A percentile compares a stretch with the other conserved stretches of the same genome.
These are phyloP conservation scores for Amblyopsis rosae DNA, from an alignment of 2,113 vertebrate species.

Conservation along the genomic window DNA sequence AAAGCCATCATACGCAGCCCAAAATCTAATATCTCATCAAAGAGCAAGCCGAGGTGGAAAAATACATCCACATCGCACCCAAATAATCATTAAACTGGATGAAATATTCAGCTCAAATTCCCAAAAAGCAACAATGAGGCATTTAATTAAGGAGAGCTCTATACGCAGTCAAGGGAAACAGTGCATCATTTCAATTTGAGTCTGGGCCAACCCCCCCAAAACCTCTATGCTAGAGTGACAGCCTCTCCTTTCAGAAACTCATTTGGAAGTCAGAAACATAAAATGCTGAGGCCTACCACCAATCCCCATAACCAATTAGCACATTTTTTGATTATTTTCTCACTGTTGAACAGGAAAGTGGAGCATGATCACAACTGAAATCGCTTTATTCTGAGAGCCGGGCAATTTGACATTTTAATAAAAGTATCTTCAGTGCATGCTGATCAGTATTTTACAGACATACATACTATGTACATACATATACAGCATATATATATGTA, in stretches of 20 bases:
- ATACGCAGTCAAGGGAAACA: constrained; percentile 73
- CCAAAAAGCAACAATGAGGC: constrained; percentile 80
- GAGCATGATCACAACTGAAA: constrained; percentile 71
- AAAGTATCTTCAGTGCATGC: constrained; percentile 51
- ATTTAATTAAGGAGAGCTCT: constrained; percentile 77
- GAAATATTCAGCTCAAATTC: constrained; percentile 78
- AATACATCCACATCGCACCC: constrained; percentile 71
- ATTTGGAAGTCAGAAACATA: constrained; percentile 74
- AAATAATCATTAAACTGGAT: constrained; percentile 75
- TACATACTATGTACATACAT: background rate
- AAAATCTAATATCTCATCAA: constrained; percentile 70
- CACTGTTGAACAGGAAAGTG: constrained; percentile 55
- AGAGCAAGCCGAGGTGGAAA: constrained; percentile 69
- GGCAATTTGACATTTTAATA: constrained; percentile 73
- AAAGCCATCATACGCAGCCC: constrained; percentile 39
- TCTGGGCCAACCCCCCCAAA: constrained; percentile 43
- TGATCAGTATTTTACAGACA: constrained; percentile 39
- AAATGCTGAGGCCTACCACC: constrained; percentile 69
- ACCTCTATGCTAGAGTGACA: constrained; percentile 64
- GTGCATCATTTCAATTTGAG: constrained; percentile 78
- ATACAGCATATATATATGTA: too few relatives aligned
- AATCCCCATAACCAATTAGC: constrained; percentile 76
- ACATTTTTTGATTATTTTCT: constrained; percentile 56
- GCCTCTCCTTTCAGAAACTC: constrained; percentile 67
- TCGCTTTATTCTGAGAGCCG: constrained; percentile 65